Percentiles rank a stretch among this genome's conserved stretches.
These are phyloP conservation scores for Synergus itoensis DNA, from an alignment of 2,888 invertebrate genomes.

Conservation along the genomic window DNA sequence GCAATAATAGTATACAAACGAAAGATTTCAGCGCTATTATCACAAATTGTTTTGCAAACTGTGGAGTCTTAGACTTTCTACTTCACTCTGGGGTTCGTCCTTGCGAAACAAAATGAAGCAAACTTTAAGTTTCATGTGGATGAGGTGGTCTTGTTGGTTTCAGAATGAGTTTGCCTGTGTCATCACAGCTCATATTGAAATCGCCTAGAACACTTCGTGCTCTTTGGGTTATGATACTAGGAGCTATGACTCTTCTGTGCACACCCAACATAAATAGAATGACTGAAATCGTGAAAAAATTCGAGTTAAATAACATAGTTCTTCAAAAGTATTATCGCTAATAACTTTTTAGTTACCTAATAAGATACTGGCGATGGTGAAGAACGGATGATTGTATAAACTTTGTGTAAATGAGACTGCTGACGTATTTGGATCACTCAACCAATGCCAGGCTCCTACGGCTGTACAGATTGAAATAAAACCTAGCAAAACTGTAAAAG, in stretches of 20 bases:
- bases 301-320: constrained; percentile 8
- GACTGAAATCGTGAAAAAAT: constrained; percentile 81
- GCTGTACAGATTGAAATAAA: constrained; percentile 94
- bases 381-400: constrained; percentile 95
- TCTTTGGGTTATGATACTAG: constrained; percentile 95
- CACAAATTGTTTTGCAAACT: too few relatives aligned
- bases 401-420: constrained; percentile 94
- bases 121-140: constrained; percentile 71
- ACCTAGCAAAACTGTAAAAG: constrained; percentile 87
- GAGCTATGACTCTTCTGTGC: constrained; percentile 97
- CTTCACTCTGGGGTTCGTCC: not conserved
- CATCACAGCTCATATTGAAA: constrained; percentile 99
- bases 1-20: not conserved
- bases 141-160: constrained; percentile 83
- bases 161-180: constrained; percentile 96
- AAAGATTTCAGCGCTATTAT: too few relatives aligned
- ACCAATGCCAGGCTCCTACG: constrained; percentile 97
- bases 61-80: not conserved
- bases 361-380: constrained; percentile 91
- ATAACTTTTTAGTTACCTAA: constrained; percentile 83
- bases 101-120: not conserved
- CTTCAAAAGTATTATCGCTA: constrained; percentile 15
- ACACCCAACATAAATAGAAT: constrained; percentile 92
- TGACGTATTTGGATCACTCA: constrained; percentile 96
- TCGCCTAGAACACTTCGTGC: constrained; percentile 94